Percentiles rank a stretch among this genome's conserved stretches.
Conservation (phyloP, 2,113 vertebrate species). For the Ondatra zibethicus region DNA sequence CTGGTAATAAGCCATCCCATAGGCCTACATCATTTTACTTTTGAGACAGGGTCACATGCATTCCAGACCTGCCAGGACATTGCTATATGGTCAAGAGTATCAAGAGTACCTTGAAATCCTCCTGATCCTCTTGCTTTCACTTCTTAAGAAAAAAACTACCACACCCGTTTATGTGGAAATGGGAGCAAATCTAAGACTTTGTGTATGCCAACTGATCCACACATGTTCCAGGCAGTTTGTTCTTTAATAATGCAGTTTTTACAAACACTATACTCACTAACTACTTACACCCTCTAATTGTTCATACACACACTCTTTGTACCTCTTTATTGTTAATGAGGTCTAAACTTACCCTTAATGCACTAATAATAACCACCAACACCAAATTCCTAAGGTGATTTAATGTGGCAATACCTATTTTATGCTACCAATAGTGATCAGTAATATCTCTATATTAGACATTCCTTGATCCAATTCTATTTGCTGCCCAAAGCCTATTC, state of each 20-base stretch:
- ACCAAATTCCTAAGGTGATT: conserved; percentile 7
- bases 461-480: conserved; percentile 30
- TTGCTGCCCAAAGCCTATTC: conserved; percentile 30
- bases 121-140: neutral
- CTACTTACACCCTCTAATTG: neutral
- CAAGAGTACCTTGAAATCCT: neutral
- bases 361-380: conserved; percentile 1
- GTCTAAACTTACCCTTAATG: neutral
- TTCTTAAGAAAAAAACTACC: neutral
- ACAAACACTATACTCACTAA: neutral
- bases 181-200: neutral
- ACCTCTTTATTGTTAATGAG: neutral
- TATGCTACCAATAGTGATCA: neutral
- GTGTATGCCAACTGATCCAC: neutral
- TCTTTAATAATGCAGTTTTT: neutral
- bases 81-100: neutral
- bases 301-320: neutral
- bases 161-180: neutral
- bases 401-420: neutral
- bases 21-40: neutral
- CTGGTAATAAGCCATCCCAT: neutral
- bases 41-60: neutral
- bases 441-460: neutral
- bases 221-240: neutral
- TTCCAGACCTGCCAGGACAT: neutral